These are phyloP conservation scores for Nymphicus hollandicus DNA, from an alignment of 2,113 vertebrate genomes.

Conservation along the genomic window DNA sequence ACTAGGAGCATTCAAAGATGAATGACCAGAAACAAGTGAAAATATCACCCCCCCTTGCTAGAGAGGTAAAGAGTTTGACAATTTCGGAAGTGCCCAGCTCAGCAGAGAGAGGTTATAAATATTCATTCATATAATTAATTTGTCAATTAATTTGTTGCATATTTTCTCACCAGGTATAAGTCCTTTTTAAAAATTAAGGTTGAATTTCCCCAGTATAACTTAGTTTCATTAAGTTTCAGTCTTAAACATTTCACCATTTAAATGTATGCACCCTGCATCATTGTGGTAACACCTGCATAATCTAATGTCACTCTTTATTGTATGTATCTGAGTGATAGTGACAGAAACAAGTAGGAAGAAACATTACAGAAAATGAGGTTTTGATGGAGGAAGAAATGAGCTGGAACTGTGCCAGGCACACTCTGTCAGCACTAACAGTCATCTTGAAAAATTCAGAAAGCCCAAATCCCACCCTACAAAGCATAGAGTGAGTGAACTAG, in stretches of 20 bases:
- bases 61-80: neutral
- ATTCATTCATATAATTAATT: neutral
- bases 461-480: neutral
- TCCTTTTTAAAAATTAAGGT: neutral
- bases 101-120: neutral
- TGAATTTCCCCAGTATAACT: neutral
- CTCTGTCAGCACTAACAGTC: neutral
- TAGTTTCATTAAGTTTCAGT: neutral
- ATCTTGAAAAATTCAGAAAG: neutral
- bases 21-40: neutral
- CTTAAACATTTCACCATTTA: neutral
- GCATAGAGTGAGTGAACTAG: neutral
- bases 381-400: neutral
- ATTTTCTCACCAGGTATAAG: neutral
- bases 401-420: neutral
- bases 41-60: neutral
- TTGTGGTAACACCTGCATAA: neutral
- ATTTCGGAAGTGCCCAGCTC: neutral
- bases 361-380: neutral
- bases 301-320: neutral
- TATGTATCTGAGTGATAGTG: neutral
- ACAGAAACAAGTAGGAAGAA: neutral
- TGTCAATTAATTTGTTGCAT: neutral
- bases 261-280: fast-evolving
- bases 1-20: neutral